Conservation (phyloP, 2,888 invertebrate genomes). For the Sthenelais limicola region DNA sequence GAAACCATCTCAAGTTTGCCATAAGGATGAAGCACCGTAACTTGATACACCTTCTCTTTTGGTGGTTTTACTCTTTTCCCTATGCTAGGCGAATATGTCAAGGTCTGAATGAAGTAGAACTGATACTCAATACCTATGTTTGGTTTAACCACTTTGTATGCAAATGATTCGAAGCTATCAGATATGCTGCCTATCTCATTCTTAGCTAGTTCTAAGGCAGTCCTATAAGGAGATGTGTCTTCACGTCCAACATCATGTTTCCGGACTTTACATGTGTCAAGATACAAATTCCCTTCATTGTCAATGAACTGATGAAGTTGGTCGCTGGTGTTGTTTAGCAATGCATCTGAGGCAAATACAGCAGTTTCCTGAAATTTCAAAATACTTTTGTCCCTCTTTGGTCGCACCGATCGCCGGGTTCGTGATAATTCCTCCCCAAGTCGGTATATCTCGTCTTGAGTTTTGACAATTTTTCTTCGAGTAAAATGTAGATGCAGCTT, state of each 20-base stretch:
- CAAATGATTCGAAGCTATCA: conserved; percentile 17
- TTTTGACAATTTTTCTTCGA: background rate
- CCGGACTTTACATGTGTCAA: conserved; percentile 13
- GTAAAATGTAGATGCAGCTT: conserved; percentile 28
- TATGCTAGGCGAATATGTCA: background rate
- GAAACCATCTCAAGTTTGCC: conserved; percentile 13
- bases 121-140: conserved; percentile 31
- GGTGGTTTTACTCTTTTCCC: background rate
- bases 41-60: conserved; percentile 23
- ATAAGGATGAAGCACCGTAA: conserved; percentile 28
- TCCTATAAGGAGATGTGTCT: conserved; percentile 1
- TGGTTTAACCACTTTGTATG: conserved; percentile 29
- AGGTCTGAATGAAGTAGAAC: conserved; percentile 31
- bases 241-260: conserved; percentile 9
- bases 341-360: conserved; percentile 10
- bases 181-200: background rate
- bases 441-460: conserved; percentile 16
- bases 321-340: conserved; percentile 9
- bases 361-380: conserved; percentile 12
- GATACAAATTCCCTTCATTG: conserved; percentile 16
- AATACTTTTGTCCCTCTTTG: conserved; percentile 4
- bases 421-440: conserved; percentile 23
- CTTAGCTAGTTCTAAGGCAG: conserved; percentile 5
- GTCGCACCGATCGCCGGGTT: conserved; percentile 21
- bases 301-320: conserved; percentile 32